Conservation (phyloP, 1,140 invertebrate genomes). For the Spodoptera frugiperda region DNA sequence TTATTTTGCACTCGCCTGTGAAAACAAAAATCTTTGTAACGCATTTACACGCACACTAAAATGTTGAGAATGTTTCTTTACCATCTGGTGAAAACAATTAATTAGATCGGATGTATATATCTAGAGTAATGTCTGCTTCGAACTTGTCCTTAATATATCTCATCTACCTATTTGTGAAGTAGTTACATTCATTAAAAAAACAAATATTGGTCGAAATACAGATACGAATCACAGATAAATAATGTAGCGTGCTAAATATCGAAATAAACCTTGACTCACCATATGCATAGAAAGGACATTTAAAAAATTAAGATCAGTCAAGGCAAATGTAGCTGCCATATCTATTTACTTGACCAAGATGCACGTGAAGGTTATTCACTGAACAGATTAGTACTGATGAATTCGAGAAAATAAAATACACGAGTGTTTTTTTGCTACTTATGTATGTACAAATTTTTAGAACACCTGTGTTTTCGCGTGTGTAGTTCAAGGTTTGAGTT, state of each 20-base stretch:
- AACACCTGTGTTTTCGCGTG: slow-evolving; percentile 45
- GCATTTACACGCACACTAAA: slow-evolving; percentile 42
- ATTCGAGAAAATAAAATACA: slow-evolving; percentile 10
- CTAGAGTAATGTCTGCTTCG: slow-evolving; percentile 21
- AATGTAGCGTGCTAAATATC: slow-evolving; percentile 17
- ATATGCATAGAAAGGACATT: slow-evolving; percentile 21
- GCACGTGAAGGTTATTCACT: slow-evolving; percentile 20
- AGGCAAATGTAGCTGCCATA: slow-evolving; percentile 17
- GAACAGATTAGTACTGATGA: slow-evolving; percentile 20
- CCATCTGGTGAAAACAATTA: slow-evolving; percentile 24
- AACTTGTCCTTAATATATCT: slow-evolving; percentile 2
- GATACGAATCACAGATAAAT: slow-evolving; percentile 9
- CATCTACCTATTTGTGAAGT: background rate
- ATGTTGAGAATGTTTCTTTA: slow-evolving; percentile 21
- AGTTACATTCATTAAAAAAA: background rate
- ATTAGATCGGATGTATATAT: slow-evolving; percentile 25
- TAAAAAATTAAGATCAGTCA: slow-evolving; percentile 33
- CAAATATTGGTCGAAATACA: background rate
- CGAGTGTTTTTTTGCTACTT: slow-evolving; percentile 4
- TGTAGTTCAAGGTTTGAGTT: slow-evolving; percentile 58
- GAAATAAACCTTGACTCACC: slow-evolving; percentile 29
- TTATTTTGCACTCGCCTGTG: slow-evolving; percentile 43
- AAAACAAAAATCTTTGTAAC: slow-evolving; percentile 29
- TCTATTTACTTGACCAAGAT: slow-evolving; percentile 17
- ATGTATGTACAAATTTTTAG: slow-evolving; percentile 24